These are phyloP conservation scores for Brachionus sp. DNA, from an alignment of 1,140 invertebrate species.

Conservation along the genomic window DNA sequence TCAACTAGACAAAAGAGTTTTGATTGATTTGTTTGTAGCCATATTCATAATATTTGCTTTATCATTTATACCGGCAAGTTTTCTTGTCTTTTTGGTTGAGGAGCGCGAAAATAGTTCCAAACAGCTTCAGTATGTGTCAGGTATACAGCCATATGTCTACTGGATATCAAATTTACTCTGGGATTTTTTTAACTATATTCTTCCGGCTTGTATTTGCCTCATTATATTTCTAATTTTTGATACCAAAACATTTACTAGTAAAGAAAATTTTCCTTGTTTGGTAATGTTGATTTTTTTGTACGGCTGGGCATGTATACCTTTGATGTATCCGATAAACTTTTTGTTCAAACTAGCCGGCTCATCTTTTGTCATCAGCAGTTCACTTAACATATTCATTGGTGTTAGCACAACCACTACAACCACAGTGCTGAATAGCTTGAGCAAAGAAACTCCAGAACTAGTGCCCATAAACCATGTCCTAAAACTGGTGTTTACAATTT, in stretches of 20 bases:
- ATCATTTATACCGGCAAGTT: slow-evolving; percentile 54
- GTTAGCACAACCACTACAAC: slow-evolving; percentile 60
- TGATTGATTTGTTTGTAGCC: slow-evolving; percentile 61
- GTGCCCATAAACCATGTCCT: slow-evolving; percentile 59
- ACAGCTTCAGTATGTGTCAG: slow-evolving; percentile 54
- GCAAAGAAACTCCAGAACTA: background rate
- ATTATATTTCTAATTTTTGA: slow-evolving; percentile 57
- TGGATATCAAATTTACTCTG: slow-evolving; percentile 55
- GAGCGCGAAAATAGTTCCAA: slow-evolving; percentile 53
- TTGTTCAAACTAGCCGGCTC: slow-evolving; percentile 65
- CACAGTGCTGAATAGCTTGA: slow-evolving; percentile 60
- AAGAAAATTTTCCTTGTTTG: slow-evolving; percentile 57
- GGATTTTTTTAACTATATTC: slow-evolving; percentile 48
- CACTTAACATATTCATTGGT: slow-evolving; percentile 67
- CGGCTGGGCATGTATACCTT: slow-evolving; percentile 59
- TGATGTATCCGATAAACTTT: slow-evolving; percentile 62
- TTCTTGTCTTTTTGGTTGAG: slow-evolving; percentile 52
- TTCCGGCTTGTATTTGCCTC: background rate
- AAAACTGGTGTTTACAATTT: slow-evolving; percentile 67
- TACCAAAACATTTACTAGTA: slow-evolving; percentile 52
- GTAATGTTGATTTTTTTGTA: slow-evolving; percentile 47
- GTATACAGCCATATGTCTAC: slow-evolving; percentile 53
- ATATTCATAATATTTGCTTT: slow-evolving; percentile 61
- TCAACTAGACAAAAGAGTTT: slow-evolving; percentile 52
- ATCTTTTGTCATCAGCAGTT: slow-evolving; percentile 66